Evolutionary conservation across 2,797 vertebrate species (phyloP), one percentile per base, ranked within the genome.

Genomic region (Falco biarmicus): DNA sequence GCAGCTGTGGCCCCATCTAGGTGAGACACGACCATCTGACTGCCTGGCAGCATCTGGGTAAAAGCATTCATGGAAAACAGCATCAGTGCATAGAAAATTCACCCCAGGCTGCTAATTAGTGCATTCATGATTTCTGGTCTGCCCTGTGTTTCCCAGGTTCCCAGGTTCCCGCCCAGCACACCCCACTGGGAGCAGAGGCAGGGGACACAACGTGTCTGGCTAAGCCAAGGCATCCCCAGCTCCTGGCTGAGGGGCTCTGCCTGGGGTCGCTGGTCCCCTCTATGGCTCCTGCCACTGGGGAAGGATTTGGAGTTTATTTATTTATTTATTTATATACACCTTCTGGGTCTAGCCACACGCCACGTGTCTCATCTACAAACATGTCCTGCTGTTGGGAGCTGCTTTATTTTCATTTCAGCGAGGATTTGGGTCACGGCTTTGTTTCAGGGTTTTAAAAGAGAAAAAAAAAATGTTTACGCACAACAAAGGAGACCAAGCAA

Each of bases 361-460:
- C n/a, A 29, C 0, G 0, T 21, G 24, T 45, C 56, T 65, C 79
- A 41, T 69, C 57, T 66, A 39, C 43, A 34, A 89, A 89, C 2
- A 4, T 63, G 48, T 81, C 70, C 70, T 0, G 4, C 75, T 75
- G 51, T 70, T 87, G 57, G 78, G 66, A 57, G 70, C 43, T 31
- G 57, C 50, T 71, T 65, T 66, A 28, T 74, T 91, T 84, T 37
- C 17, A 71, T 87, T 87, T 66, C 89, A 59, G 57, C 1, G 3
- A 41, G 86, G 59, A 92, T 87, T 92, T 92, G 66, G 79, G 61
- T 92, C 93, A 93, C 0, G 6, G 86, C 34, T 82, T 78, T 79
- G 53, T 82, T 87, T 63, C n/a, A 21, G n/a, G 25, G 24, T 39
- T 93, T 84, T 89, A n/a, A 66, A 82, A 85, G 26, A 37, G 69